Evolutionary conservation across 2,113 vertebrate species (phyloP), one percentile per base, ranked within the genome.

Genomic region (Oryzias celebensis): DNA sequence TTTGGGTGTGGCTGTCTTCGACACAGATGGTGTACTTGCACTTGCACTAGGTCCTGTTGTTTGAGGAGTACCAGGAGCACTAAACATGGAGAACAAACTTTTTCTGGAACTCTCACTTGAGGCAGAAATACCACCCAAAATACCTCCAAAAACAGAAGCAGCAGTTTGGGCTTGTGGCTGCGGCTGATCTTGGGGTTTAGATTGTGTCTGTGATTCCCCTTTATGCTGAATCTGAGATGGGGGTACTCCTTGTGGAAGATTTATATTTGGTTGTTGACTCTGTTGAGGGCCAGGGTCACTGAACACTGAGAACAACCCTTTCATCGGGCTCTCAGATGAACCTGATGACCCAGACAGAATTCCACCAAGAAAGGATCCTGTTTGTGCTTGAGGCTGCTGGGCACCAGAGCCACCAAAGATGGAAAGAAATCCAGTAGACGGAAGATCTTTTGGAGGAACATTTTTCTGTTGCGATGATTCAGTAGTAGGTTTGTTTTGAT

Each of bases 221-320:
- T 65, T 52, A 47, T 43, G 65, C 36, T 76, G 68, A 71, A 56
- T 62, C 54, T 80, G 77, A 26, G 59, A 57, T 23, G 75, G 62
- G 52, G 58, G 1, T 42, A 45, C 24, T 64, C n/a, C 64, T 67
- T 81, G 74, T 26, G 73, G 74, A 58, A 68, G 65, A 67, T 41
- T 41, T 0, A 24, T 28, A 60, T 26, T 56, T 84, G 68, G 26
- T 65, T 81, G 73, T 41, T 72, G 82, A 56, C 79, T 23, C 44
- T 84, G 74, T 56, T 71, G 28, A 18, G 79, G 58, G 72, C 20
- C 82, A n/a, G 82, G 58, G 63, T 84, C 90, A 81, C 72, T 88
- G 74, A 96, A 92, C 58, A 94, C 92, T 53, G 94, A 95, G 53
- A 95, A 93, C 64, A 96, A 66, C 75, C 83, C 90, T 54, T 86